Conservation (phyloP, 1,140 invertebrate species). For the Brachionus asplanchnoidis region DNA sequence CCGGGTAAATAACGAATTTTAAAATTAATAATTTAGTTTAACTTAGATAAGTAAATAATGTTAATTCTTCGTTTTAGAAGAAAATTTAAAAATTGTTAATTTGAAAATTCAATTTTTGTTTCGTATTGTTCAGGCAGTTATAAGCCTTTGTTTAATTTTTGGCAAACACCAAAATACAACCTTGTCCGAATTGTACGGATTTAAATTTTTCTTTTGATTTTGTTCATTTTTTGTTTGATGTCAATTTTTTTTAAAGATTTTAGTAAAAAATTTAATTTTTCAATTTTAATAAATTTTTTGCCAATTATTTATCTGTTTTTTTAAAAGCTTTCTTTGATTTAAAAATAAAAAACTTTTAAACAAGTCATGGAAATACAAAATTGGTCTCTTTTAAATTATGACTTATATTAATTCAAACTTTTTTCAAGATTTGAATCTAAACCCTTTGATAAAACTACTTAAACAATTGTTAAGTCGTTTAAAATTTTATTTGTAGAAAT, state of each 20-base stretch:
- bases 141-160: not conserved
- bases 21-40: not conserved
- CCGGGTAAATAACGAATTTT: not conserved
- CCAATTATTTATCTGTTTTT: too few species aligned
- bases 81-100: not conserved
- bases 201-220: not conserved
- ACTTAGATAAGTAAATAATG: not conserved
- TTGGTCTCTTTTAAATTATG: too few species aligned
- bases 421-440: too few species aligned
- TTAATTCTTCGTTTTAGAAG: slow-evolving; percentile 16
- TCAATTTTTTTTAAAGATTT: not conserved
- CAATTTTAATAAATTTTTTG: not conserved
- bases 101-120: not conserved
- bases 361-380: too few species aligned
- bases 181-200: not conserved
- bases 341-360: too few species aligned
- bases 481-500: too few species aligned
- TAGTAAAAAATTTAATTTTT: not conserved
- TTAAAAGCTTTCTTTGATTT: too few species aligned
- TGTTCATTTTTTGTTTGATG: not conserved
- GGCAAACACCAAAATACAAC: not conserved
- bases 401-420: too few species aligned
- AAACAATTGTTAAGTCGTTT: too few species aligned
- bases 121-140: not conserved
- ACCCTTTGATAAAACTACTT: too few species aligned